Evolutionary conservation across 2,113 vertebrate species (phyloP), one percentile per base, ranked within the genome.

Genomic region (Sterrhoptilus dennistouni): DNA sequence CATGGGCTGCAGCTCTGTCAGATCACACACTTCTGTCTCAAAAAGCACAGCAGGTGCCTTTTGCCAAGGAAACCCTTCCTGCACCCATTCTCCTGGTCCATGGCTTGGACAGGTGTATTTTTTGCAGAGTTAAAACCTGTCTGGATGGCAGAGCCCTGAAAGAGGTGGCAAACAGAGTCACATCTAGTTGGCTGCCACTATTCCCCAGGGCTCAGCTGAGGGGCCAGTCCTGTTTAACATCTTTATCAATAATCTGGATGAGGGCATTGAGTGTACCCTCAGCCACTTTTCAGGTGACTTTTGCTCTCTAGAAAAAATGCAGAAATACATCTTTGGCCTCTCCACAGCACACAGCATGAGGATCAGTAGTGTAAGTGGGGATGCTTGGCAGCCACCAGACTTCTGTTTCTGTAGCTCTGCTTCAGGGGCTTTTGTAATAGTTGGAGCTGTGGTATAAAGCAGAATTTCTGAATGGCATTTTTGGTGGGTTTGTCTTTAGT

Each of bases 341-440:
- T 70, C 52, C 38, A 19, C 27, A 38, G 15, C 5, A 1, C 1
- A 1, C 21, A 40, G 22, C 0, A 0, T 38, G 23, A 70, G 25
- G 20, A 13, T 65, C 36, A 28, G 36, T 13, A 23, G 8, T 33
- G 59, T 63, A 77, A 42, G 6, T 35, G 18, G 23, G 29, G 29
- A 72, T 24, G 6, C 11, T 89, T 63, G 23, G 61, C 31, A 4
- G 68, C 19, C 27, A 21, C 45, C 16, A 57, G 16, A 7, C 33
- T 59, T 54, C 52, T 25, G n/a, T 60, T 81, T 60, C 59, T 70
- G 5, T n/a, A 40, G n/a, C 24, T 94, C 28, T 63, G 15, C n/a
- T 57, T 88, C 66, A 52, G 42, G 16, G 44, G 29, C 12, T 86
- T 91, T 76, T 45, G 15, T 57, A 69, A 80, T 35, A 59, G 47